Evolutionary conservation across 1,140 invertebrate genomes (phyloP).

Genomic region (Philotrypesis tridentata): DNA sequence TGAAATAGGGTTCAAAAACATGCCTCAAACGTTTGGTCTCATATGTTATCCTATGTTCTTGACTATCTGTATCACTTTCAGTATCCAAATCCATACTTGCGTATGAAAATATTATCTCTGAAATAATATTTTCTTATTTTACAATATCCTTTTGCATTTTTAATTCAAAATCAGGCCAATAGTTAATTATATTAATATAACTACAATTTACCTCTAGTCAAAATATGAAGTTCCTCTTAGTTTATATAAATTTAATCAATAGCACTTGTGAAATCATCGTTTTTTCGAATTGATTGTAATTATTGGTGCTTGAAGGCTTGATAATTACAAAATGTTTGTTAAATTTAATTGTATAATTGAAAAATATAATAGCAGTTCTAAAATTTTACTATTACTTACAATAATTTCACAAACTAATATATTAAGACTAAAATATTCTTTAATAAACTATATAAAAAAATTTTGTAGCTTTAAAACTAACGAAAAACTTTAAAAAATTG

Average conservation of each 20-base stretch:
- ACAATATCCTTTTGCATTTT: background rate
- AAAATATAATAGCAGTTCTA: background rate
- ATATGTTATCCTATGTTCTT: background rate
- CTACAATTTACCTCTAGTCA: background rate
- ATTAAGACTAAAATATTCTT: background rate
- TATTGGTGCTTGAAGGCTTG: background rate
- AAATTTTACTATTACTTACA: background rate
- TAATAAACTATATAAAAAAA: background rate
- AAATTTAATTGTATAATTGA: background rate
- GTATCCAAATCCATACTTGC: background rate
- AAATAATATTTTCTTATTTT: background rate
- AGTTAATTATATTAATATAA: too few relatives aligned
- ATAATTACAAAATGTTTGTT: background rate
- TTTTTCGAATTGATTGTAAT: too few relatives aligned
- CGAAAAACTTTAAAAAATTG: background rate
- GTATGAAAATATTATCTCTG: background rate
- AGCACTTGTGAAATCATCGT: too few relatives aligned
- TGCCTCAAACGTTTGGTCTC: background rate
- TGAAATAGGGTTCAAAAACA: slow-evolving; percentile 13
- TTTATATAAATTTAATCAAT: background rate
- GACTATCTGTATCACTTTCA: slow-evolving; percentile 1
- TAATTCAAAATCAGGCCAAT: background rate
- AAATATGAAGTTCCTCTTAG: background rate
- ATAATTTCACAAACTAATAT: background rate
- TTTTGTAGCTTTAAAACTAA: background rate